Conservation (phyloP, 2,797 vertebrate genomes). For the Melanotaenia pygmaea region DNA sequence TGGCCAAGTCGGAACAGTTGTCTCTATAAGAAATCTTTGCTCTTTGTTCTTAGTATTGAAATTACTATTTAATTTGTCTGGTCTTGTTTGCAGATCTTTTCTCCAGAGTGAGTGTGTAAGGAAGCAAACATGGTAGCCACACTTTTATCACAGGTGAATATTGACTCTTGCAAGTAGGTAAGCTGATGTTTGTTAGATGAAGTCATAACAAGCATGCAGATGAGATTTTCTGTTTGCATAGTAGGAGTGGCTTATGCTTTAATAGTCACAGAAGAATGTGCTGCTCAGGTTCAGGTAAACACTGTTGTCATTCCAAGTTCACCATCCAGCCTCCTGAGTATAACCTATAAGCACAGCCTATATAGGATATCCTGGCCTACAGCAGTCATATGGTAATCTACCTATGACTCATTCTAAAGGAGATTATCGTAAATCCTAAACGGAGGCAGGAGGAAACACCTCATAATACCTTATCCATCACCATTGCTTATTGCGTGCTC, state of each 20-base stretch:
- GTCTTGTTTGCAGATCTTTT: slow-evolving; percentile 22
- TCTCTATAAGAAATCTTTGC: not conserved
- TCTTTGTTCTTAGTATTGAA: slow-evolving; percentile 1
- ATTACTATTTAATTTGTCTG: slow-evolving; percentile 6
- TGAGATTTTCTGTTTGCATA: slow-evolving; percentile 39
- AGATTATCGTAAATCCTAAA: slow-evolving; percentile 79
- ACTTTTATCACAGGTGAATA: slow-evolving; percentile 30
- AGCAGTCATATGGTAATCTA: slow-evolving; percentile 73
- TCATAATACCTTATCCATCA: slow-evolving; percentile 75
- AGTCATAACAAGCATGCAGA: slow-evolving; percentile 40
- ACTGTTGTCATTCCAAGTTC: slow-evolving; percentile 52
- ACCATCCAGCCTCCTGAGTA: slow-evolving; percentile 49
- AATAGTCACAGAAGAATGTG: slow-evolving; percentile 40
- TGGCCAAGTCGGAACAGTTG: not conserved
- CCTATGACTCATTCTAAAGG: slow-evolving; percentile 76
- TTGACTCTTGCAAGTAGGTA: slow-evolving; percentile 40
- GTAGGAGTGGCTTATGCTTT: slow-evolving; percentile 46
- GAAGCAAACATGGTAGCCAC: slow-evolving; percentile 25
- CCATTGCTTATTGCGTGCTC: slow-evolving; percentile 67
- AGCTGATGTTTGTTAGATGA: slow-evolving; percentile 44
- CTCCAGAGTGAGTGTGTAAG: slow-evolving; percentile 2
- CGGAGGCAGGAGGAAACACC: slow-evolving; percentile 75
- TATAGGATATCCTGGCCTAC: slow-evolving; percentile 76
- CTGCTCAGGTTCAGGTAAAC: slow-evolving; percentile 53
- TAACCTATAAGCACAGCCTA: slow-evolving; percentile 70